Conservation (phyloP, 2,888 invertebrate genomes). For the Gerris lacustris region DNA sequence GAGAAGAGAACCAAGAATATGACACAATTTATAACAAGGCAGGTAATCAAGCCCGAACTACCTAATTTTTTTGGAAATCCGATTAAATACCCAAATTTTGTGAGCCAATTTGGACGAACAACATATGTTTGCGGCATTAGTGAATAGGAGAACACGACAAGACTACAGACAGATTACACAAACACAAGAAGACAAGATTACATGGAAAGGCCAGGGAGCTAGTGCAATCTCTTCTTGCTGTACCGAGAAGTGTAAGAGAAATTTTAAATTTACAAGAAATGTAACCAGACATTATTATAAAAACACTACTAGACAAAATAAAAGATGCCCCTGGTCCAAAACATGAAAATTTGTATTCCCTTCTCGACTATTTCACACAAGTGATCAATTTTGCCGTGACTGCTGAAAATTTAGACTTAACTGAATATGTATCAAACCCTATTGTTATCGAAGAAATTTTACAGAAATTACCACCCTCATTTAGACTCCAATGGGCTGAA, state of each 20-base stretch:
- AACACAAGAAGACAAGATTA: too few species aligned
- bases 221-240: not conserved
- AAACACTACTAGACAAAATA: not conserved
- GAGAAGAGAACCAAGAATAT: not conserved
- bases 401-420: not conserved
- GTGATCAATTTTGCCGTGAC: conserved; percentile 1
- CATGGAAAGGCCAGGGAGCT: not conserved
- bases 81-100: not conserved
- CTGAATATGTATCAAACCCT: conserved; percentile 8
- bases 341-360: not conserved
- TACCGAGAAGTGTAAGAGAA: not conserved
- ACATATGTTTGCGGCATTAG: not conserved
- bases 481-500: conserved; percentile 13
- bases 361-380: not conserved
- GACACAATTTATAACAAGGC: not conserved
- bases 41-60: not conserved
- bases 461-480: conserved; percentile 5
- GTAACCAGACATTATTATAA: conserved; percentile 7
- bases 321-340: not conserved
- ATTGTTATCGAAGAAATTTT: conserved; percentile 1
- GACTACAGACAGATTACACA: conserved; percentile 10
- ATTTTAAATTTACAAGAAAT: not conserved
- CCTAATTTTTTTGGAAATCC: not conserved
- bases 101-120: not conserved
- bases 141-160: conserved; percentile 5